A percentile compares a stretch with the other conserved stretches of the same genome.
Conservation (phyloP, 2,888 invertebrate species). For the Abrostola tripartita region DNA sequence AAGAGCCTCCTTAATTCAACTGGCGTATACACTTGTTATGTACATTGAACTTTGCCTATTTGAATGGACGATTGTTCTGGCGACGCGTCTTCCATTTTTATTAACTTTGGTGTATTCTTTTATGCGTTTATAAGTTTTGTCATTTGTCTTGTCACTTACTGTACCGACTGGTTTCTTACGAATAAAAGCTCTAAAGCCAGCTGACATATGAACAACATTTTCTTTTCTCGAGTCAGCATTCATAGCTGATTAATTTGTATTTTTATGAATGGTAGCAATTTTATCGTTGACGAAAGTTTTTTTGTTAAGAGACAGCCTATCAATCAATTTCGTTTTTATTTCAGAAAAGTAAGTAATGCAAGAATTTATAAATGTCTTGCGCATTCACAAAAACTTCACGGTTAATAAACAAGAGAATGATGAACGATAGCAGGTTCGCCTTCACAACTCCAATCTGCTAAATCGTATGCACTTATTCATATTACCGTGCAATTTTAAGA, state of each 20-base stretch:
- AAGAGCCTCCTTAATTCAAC: conserved; percentile 71
- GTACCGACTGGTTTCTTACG: conserved; percentile 8
- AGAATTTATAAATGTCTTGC: conserved; percentile 20
- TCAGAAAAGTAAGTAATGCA: conserved; percentile 35
- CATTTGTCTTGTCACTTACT: conserved; percentile 24
- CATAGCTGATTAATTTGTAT: not conserved
- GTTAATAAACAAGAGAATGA: conserved; percentile 34
- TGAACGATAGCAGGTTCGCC: conserved; percentile 23
- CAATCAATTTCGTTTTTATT: conserved; percentile 13
- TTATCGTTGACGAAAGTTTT: not conserved
- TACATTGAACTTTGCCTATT: conserved; percentile 85
- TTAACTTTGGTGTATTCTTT: conserved; percentile 57
- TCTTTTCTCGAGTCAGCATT: not conserved
- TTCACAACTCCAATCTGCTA: conserved; percentile 14
- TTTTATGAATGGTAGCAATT: not conserved
- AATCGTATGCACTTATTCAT: conserved; percentile 19
- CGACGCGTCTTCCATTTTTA: conserved; percentile 73
- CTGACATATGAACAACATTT: not conserved
- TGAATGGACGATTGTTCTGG: conserved; percentile 75
- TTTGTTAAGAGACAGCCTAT: conserved; percentile 6
- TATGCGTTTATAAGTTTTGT: conserved; percentile 51
- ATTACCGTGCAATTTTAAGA: not conserved
- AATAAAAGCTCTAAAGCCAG: conserved; percentile 10
- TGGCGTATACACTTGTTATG: conserved; percentile 73
- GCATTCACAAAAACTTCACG: conserved; percentile 39